Conservation (phyloP, 2,888 invertebrate genomes). For the Magallana nippona region DNA sequence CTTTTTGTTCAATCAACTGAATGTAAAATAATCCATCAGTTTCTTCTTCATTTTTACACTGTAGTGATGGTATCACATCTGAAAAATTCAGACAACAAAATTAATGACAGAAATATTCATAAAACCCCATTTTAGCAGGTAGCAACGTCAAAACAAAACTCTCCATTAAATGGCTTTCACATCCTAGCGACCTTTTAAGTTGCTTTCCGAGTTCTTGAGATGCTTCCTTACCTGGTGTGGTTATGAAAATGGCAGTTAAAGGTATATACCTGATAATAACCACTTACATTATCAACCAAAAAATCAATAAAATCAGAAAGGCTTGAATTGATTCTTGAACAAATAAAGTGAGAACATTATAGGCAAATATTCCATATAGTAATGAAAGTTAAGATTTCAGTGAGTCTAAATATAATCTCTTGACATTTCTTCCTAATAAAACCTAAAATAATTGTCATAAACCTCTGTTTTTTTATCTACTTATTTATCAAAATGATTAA, state of each 20-base stretch:
- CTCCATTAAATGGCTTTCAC: slow-evolving; percentile 32
- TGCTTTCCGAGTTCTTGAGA: not conserved
- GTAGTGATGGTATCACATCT: not conserved
- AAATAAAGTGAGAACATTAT: not conserved
- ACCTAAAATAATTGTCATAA: not conserved
- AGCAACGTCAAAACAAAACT: slow-evolving; percentile 17
- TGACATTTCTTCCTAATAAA: no score
- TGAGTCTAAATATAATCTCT: no score
- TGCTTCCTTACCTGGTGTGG: slow-evolving; percentile 27
- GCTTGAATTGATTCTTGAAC: not conserved
- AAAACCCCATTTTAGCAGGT: not conserved
- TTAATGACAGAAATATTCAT: not conserved
- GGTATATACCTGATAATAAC: slow-evolving; percentile 15
- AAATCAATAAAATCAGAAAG: slow-evolving; percentile 20
- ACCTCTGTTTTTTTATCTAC: not conserved
- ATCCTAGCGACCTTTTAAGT: slow-evolving; percentile 31
- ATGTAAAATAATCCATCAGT: slow-evolving; percentile 25
- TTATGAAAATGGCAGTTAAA: slow-evolving; percentile 30
- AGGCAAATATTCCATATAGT: not conserved
- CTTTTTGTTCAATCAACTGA: slow-evolving; percentile 10
- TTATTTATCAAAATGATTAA: not conserved
- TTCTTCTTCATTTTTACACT: slow-evolving; percentile 8
- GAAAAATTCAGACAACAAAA: slow-evolving; percentile 13
- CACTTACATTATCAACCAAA: slow-evolving; percentile 23
- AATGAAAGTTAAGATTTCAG: no score